Percentiles rank a stretch among this genome's conserved stretches.
phyloP scores from a whole-genome alignment of 2,888 invertebrate species.

The Oegoconia quadripuncta region DNA sequence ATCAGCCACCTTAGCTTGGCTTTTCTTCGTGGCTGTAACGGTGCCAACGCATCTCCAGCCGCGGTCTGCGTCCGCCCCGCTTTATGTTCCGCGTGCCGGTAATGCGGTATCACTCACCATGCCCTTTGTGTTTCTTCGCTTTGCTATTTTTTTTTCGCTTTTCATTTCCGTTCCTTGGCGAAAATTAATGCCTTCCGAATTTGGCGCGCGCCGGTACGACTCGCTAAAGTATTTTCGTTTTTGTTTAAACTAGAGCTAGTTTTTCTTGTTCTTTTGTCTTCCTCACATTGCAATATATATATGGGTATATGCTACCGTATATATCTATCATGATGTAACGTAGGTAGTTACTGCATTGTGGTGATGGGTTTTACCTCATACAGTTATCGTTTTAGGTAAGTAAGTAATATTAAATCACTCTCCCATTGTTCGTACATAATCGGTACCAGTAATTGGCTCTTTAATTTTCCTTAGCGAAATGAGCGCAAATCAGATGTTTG shows the following conservation, averaged over 20 bases:
- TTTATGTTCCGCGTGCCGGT: constrained; percentile 32
- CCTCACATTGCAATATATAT: no score
- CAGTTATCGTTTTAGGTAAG: no score
- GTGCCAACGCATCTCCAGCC: constrained; percentile 9
- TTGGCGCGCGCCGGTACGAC: constrained; percentile 25
- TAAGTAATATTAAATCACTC: no score
- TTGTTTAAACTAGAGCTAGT: neutral
- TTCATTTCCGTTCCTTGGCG: constrained; percentile 27
- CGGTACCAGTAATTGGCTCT: no score
- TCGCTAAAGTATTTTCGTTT: constrained; percentile 9
- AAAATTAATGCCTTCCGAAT: constrained; percentile 35
- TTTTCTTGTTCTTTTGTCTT: neutral
- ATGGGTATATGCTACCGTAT: no score
- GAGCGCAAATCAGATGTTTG: no score
- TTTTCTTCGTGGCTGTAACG: neutral
- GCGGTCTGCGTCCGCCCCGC: constrained; percentile 15
- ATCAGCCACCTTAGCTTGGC: no score
- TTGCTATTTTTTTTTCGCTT: constrained; percentile 25
- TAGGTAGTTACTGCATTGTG: no score
- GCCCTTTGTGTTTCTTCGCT: constrained; percentile 13
- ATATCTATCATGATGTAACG: no score
- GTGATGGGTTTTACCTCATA: no score
- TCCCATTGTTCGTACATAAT: no score
- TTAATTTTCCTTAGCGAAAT: no score
- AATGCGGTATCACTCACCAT: constrained; percentile 24